Evolutionary conservation across 1,140 invertebrate genomes (phyloP).

Genomic region (Drosophila tani): DNA sequence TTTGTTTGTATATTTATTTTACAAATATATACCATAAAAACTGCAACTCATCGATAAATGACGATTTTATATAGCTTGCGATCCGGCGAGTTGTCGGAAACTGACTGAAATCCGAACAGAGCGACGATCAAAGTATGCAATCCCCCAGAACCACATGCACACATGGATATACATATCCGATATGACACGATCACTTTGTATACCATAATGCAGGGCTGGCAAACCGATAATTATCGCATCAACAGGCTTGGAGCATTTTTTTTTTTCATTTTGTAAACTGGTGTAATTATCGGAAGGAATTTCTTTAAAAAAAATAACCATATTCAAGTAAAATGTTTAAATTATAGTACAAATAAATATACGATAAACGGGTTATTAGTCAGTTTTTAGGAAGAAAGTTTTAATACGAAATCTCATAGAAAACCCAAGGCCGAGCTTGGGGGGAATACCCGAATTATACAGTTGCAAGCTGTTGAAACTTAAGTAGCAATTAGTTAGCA

Average conservation of each 20-base stretch:
- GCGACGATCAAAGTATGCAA: background rate
- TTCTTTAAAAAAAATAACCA: too few species aligned
- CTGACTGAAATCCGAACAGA: background rate
- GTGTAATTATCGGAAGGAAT: background rate
- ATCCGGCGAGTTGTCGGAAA: background rate
- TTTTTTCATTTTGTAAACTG: too few species aligned
- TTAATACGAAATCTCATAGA: too few species aligned
- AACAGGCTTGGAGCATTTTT: too few species aligned
- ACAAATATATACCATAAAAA: background rate
- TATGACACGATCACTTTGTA: background rate
- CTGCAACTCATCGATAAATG: background rate
- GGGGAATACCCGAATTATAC: too few species aligned
- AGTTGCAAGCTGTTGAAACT: too few species aligned
- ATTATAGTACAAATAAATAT: too few species aligned
- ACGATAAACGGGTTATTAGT: too few species aligned
- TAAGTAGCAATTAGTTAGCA: too few species aligned
- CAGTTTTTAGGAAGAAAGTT: too few species aligned
- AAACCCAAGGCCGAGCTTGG: too few species aligned
- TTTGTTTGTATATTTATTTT: background rate
- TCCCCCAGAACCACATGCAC: background rate
- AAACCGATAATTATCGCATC: background rate
- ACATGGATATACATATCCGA: slow-evolving; percentile 6
- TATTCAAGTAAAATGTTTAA: too few species aligned
- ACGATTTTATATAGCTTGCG: background rate
- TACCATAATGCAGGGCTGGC: background rate